A percentile compares a stretch with the other conserved stretches of the same genome.
phyloP scores from a whole-genome alignment of 1,140 invertebrate species.

The Drosophila repleta region DNA sequence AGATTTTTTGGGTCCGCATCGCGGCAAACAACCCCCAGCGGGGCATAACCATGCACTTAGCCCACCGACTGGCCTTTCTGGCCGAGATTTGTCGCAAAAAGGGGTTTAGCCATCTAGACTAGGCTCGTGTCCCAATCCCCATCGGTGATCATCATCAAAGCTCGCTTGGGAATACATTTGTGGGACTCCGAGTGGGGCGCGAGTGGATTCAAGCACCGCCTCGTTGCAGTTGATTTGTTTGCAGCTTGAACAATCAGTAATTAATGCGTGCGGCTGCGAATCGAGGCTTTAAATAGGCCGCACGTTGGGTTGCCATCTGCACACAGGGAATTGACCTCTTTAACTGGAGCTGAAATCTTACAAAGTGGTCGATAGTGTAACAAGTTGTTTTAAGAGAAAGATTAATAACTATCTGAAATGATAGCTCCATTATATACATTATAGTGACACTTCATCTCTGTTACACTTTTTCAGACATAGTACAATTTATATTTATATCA shows the following conservation, averaged over 20 bases:
- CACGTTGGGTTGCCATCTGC: neutral
- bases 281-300: slow-evolving; percentile 22
- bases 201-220: slow-evolving; percentile 7
- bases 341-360: neutral
- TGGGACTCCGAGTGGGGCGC: slow-evolving; percentile 15
- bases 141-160: slow-evolving; percentile 42
- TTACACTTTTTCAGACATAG: too few relatives aligned
- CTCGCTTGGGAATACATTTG: slow-evolving; percentile 48
- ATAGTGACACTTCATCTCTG: too few relatives aligned
- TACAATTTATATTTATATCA: too few relatives aligned
- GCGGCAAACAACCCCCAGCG: slow-evolving; percentile 51
- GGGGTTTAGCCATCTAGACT: slow-evolving; percentile 12
- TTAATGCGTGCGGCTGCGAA: slow-evolving; percentile 29
- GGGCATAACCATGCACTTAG: slow-evolving; percentile 59
- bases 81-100: slow-evolving; percentile 54
- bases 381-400: neutral
- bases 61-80: slow-evolving; percentile 39
- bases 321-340: neutral
- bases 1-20: slow-evolving; percentile 55
- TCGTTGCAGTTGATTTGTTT: slow-evolving; percentile 46
- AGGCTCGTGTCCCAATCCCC: slow-evolving; percentile 15
- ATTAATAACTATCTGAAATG: too few relatives aligned
- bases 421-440: too few relatives aligned
- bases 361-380: neutral
- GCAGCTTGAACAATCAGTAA: slow-evolving; percentile 28